Percentiles rank a stretch among this genome's conserved stretches.
These are phyloP conservation scores for Rhynchonycteris naso DNA, from an alignment of 2,797 vertebrate genomes.

Conservation along the genomic window DNA sequence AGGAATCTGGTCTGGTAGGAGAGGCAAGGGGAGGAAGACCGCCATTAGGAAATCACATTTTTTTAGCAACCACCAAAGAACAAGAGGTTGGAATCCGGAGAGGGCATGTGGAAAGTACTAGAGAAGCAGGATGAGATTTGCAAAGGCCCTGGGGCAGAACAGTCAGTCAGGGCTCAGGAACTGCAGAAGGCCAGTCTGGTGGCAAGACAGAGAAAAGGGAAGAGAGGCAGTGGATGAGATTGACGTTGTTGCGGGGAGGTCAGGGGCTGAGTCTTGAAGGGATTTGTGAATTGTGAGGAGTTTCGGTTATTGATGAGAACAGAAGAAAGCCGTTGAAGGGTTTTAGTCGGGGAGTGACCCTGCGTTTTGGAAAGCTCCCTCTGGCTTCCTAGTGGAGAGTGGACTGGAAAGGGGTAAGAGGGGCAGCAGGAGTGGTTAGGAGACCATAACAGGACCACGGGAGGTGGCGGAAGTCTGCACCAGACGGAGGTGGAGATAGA, in stretches of 20 bases:
- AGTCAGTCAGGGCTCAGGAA: background rate
- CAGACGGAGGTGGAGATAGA: background rate
- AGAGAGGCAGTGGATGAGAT: background rate
- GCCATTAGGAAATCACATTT: background rate
- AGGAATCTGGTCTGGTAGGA: background rate
- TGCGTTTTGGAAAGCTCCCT: constrained; percentile 3
- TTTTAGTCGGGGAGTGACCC: background rate
- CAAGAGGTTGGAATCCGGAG: background rate
- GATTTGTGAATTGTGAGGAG: background rate
- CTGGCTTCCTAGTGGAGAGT: background rate
- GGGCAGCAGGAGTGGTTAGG: background rate
- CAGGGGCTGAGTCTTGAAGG: background rate
- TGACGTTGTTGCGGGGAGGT: background rate
- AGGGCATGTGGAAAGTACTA: background rate
- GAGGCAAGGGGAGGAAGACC: background rate
- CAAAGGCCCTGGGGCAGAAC: constrained; percentile 26
- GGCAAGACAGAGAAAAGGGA: background rate
- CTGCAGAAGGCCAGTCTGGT: background rate
- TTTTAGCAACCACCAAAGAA: background rate
- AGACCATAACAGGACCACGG: background rate
- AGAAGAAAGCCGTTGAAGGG: background rate
- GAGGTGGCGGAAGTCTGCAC: background rate
- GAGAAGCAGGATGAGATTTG: background rate
- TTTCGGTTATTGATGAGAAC: background rate
- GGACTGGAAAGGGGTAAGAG: background rate